Conservation (phyloP, 2,888 invertebrate genomes). For the Metalampra italica region DNA sequence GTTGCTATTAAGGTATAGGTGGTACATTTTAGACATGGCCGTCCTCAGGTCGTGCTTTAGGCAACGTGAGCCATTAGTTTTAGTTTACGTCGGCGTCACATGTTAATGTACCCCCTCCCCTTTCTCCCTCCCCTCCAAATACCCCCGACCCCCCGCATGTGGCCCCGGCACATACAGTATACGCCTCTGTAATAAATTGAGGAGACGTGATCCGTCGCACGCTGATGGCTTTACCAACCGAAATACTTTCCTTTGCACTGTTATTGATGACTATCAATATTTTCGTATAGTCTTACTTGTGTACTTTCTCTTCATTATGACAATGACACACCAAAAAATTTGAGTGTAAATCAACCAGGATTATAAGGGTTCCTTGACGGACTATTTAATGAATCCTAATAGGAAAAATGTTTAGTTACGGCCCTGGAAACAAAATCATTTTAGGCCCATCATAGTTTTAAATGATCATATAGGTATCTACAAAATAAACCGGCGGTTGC, state of each 20-base stretch:
- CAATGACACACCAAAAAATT: neutral
- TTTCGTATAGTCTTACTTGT: neutral
- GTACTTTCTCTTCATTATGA: neutral
- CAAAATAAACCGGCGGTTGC: too few species aligned
- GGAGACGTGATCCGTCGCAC: constrained; percentile 19
- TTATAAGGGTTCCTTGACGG: too few species aligned
- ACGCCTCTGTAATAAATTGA: constrained; percentile 19
- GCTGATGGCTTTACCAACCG: constrained; percentile 4
- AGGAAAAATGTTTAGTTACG: too few species aligned
- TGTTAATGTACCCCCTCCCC: neutral
- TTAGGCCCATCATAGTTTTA: too few species aligned
- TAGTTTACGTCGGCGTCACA: constrained; percentile 16
- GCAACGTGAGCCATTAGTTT: constrained; percentile 19
- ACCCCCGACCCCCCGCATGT: neutral
- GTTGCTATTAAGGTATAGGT: too few species aligned
- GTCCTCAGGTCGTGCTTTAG: too few species aligned
- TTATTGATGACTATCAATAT: constrained; percentile 5
- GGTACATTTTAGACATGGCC: too few species aligned
- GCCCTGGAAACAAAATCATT: too few species aligned
- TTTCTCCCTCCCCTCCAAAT: neutral
- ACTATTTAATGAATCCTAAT: too few species aligned
- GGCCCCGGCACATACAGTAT: constrained; percentile 1
- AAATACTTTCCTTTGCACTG: constrained; percentile 9
- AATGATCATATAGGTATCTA: too few species aligned
- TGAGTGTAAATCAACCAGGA: too few species aligned